phyloP scores from a whole-genome alignment of 1,140 invertebrate species.

The Gryllus bimaculatus region DNA sequence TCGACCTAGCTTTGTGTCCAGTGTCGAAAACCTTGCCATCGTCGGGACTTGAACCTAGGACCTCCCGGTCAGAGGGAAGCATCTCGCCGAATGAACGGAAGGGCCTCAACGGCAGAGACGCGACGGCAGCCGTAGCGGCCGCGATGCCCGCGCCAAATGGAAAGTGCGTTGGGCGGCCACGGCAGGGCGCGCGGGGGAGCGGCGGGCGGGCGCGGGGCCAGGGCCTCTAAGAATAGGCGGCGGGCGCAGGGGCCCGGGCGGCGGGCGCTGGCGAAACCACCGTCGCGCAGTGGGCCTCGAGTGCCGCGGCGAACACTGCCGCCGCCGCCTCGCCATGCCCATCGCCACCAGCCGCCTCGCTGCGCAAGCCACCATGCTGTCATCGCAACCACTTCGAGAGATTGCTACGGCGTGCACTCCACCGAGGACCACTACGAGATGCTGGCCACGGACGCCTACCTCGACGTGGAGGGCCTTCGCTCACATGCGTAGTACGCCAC shows the following conservation, averaged over 20 bases:
- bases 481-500: constrained; percentile 24
- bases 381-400: constrained; percentile 21
- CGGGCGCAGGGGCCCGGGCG: neutral
- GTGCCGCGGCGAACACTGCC: neutral
- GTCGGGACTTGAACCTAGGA: no score
- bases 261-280: neutral
- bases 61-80: no score
- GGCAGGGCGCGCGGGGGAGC: no score
- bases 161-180: no score
- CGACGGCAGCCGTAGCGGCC: no score
- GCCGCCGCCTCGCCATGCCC: constrained; percentile 18
- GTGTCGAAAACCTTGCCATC: no score
- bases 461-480: constrained; percentile 25
- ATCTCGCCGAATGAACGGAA: no score
- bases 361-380: constrained; percentile 20
- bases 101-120: no score
- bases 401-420: constrained; percentile 23
- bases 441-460: constrained; percentile 25
- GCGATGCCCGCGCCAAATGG: no score
- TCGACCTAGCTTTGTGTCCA: no score
- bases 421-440: constrained; percentile 23
- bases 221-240: neutral
- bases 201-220: no score
- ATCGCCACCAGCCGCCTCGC: constrained; percentile 21
- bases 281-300: neutral